Evolutionary conservation across 2,888 invertebrate genomes (phyloP).

Genomic region (Pharmacophagus antenor): DNA sequence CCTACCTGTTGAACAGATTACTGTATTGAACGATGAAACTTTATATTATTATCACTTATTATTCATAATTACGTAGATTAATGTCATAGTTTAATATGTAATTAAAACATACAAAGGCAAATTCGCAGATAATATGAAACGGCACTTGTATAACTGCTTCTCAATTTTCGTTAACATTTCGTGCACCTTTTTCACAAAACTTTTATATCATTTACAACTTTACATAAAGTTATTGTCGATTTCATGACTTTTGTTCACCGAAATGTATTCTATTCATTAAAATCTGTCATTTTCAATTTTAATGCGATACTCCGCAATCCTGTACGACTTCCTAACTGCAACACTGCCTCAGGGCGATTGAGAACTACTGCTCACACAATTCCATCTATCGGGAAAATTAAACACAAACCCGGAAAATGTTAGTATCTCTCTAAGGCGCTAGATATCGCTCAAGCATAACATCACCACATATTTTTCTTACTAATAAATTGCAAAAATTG

Average conservation of each 20-base stretch:
- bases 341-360: not conserved
- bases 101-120: not conserved
- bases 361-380: not conserved
- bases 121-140: not conserved
- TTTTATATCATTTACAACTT: not conserved
- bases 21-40: not conserved
- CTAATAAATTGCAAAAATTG: not conserved
- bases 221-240: not conserved
- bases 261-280: not conserved
- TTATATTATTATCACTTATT: not conserved
- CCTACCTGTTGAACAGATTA: not conserved
- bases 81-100: not conserved
- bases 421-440: not conserved
- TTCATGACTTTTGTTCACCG: not conserved
- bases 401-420: not conserved
- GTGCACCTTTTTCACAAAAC: not conserved
- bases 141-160: not conserved
- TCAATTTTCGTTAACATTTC: not conserved
- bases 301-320: not conserved
- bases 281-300: not conserved
- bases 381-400: constrained; percentile 10
- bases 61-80: not conserved
- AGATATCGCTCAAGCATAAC: not conserved
- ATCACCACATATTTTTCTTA: not conserved
- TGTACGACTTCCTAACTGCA: not conserved